Conservation (phyloP, 2,797 vertebrate species). For the Sternotherus odoratus region DNA sequence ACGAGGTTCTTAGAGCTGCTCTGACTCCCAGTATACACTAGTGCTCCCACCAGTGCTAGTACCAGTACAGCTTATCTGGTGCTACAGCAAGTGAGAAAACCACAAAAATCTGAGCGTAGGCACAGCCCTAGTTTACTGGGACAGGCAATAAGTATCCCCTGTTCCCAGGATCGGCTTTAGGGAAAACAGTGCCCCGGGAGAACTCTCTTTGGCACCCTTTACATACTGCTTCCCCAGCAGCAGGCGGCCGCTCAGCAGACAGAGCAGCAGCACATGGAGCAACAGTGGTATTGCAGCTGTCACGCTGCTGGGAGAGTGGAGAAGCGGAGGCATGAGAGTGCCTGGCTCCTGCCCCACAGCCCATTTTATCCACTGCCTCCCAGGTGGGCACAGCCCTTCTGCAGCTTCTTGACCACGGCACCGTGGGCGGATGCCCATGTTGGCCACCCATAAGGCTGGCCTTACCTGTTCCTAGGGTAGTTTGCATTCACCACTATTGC, state of each 20-base stretch:
- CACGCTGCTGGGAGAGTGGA: too few relatives aligned
- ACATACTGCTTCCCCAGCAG: too few relatives aligned
- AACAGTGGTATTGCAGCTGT: too few relatives aligned
- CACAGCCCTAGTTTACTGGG: neutral
- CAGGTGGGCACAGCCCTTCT: neutral
- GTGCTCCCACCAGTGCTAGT: neutral
- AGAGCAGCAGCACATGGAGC: too few relatives aligned
- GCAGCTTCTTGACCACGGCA: neutral
- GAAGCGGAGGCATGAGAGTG: too few relatives aligned
- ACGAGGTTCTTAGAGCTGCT: neutral
- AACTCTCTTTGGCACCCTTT: too few relatives aligned
- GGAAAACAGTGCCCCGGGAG: neutral
- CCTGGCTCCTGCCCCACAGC: too few relatives aligned
- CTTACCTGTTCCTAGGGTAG: neutral
- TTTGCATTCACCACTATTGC: neutral
- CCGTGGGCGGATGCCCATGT: too few relatives aligned
- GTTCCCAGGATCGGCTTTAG: neutral
- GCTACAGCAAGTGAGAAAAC: neutral
- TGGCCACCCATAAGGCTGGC: too few relatives aligned
- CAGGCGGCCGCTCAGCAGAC: too few relatives aligned
- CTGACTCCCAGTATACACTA: neutral
- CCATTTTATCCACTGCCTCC: neutral
- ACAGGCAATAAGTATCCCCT: neutral
- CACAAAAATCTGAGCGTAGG: slow-evolving; percentile 5
- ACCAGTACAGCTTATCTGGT: neutral